Conservation (phyloP, 2,797 vertebrate species). For the Labeo calbasu region DNA sequence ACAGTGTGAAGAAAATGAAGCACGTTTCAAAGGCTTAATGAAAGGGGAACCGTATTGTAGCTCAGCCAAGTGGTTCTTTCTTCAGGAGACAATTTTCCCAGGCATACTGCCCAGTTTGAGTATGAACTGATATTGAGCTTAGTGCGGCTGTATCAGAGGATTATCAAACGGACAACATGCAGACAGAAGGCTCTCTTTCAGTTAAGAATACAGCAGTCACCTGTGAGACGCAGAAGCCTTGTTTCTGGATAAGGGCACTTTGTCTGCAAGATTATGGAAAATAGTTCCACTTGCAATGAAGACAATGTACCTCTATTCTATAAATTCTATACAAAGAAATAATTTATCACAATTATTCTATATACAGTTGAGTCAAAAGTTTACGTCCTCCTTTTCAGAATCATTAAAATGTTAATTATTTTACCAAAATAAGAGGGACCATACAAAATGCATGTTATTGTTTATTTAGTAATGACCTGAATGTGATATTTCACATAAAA, state of each 20-base stretch:
- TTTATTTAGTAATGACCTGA: too few species aligned
- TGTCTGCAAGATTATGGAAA: constrained; percentile 58
- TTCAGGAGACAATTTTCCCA: constrained; percentile 55
- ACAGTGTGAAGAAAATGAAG: background rate
- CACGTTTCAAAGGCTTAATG: constrained; percentile 5
- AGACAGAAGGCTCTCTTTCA: constrained; percentile 69
- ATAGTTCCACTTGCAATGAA: constrained; percentile 16
- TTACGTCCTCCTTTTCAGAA: too few species aligned
- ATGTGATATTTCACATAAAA: too few species aligned
- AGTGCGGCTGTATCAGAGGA: constrained; percentile 66
- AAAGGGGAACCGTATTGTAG: background rate
- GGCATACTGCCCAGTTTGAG: constrained; percentile 60
- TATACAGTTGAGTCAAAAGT: too few species aligned
- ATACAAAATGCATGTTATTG: too few species aligned
- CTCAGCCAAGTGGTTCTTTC: constrained; percentile 58
- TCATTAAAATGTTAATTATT: too few species aligned
- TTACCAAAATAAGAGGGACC: too few species aligned
- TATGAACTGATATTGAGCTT: constrained; percentile 69
- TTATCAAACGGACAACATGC: constrained; percentile 70
- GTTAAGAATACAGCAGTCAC: constrained; percentile 56
- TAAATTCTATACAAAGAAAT: background rate
- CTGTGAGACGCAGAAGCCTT: constrained; percentile 50
- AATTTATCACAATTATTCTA: background rate
- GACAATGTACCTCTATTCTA: constrained; percentile 36
- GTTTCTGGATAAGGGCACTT: constrained; percentile 48